phyloP scores from a whole-genome alignment of 2,888 invertebrate genomes.

The Phaedon cochleariae region DNA sequence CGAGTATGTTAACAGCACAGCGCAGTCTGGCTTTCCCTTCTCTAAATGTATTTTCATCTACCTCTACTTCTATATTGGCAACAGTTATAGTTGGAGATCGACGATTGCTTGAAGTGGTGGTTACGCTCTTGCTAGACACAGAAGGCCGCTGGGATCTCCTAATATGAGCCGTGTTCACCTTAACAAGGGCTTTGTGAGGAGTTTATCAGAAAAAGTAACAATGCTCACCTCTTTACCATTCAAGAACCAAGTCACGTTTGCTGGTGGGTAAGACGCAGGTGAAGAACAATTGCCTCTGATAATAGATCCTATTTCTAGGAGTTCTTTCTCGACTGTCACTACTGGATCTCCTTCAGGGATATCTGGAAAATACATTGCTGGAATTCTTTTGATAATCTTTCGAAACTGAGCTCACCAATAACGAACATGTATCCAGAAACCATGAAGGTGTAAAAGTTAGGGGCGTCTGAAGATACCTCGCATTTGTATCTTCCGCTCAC shows the following conservation, averaged over 20 bases:
- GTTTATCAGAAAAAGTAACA: background rate
- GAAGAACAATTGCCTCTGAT: constrained; percentile 75
- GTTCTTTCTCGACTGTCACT: constrained; percentile 72
- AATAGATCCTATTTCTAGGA: constrained; percentile 75
- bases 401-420: constrained; percentile 70
- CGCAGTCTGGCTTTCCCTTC: constrained; percentile 70
- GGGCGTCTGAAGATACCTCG: constrained; percentile 79
- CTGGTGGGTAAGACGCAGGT: constrained; percentile 75
- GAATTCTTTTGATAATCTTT: background rate
- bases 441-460: constrained; percentile 74
- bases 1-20: constrained; percentile 73
- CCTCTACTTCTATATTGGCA: constrained; percentile 66
- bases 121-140: background rate
- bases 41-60: constrained; percentile 70
- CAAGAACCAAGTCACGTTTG: constrained; percentile 76
- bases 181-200: background rate
- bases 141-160: constrained; percentile 1
- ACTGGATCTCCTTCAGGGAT: constrained; percentile 73
- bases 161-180: background rate
- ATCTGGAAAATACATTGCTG: constrained; percentile 64
- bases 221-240: constrained; percentile 69
- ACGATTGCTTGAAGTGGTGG: background rate
- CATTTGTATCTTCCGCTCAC: constrained; percentile 77
- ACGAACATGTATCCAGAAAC: constrained; percentile 75
- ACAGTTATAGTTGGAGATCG: constrained; percentile 17